Percentiles rank a stretch among this genome's conserved stretches.
Evolutionary conservation across 2,113 vertebrate species (phyloP).

Genomic region (Callaeas wilsoni): DNA sequence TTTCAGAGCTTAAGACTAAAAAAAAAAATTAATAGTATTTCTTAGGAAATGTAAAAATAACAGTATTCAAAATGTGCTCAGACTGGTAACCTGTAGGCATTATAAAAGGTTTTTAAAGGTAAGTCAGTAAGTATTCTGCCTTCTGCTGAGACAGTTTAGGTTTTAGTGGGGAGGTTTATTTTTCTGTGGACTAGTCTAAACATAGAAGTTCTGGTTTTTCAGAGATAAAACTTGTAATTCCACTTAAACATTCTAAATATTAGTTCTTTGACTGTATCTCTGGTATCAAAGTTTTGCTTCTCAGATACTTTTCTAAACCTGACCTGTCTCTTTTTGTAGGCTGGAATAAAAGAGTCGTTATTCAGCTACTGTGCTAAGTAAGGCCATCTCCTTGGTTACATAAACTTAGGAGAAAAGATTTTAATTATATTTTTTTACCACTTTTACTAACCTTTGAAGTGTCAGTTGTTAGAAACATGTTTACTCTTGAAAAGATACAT

Average conservation of each 20-base stretch:
- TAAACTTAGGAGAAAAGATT: neutral
- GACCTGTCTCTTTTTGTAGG: neutral
- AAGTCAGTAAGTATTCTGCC: neutral
- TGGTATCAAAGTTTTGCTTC: neutral
- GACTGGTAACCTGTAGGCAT: neutral
- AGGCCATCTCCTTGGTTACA: neutral
- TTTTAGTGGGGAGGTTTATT: neutral
- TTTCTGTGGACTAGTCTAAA: neutral
- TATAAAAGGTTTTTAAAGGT: neutral
- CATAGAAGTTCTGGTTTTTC: neutral
- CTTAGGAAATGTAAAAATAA: neutral
- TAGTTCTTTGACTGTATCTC: neutral
- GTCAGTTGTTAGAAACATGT: neutral
- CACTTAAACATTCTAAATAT: neutral
- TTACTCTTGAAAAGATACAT: neutral
- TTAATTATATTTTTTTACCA: neutral
- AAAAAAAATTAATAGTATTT: neutral
- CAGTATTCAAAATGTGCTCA: neutral
- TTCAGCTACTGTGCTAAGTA: neutral
- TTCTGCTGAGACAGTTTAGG: neutral
- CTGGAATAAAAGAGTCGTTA: neutral
- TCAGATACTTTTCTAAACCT: neutral
- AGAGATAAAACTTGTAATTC: neutral
- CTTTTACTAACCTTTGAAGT: neutral
- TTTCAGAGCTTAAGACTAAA: neutral